Evolutionary conservation across 2,797 vertebrate genomes (phyloP).

Genomic region (Choloepus didactylus): DNA sequence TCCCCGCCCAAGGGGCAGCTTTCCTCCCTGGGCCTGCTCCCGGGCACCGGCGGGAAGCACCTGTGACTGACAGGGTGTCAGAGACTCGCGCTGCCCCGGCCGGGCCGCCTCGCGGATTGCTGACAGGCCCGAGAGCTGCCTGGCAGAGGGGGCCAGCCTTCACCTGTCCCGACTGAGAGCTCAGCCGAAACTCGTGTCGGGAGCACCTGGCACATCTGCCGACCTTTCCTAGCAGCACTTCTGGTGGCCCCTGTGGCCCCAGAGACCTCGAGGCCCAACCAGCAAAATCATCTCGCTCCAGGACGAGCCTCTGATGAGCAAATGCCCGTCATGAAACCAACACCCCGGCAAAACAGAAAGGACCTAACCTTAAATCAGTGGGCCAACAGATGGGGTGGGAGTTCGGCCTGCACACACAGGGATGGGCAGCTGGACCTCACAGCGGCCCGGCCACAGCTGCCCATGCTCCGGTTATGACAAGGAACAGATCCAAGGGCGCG

Average conservation of each 20-base stretch:
- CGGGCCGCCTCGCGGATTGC: not conserved
- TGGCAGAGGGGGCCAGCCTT: not conserved
- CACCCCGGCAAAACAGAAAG: too few species aligned
- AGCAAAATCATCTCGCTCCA: rapidly evolving
- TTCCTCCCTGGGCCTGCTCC: not conserved
- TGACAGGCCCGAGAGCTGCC: not conserved
- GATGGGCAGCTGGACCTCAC: too few species aligned
- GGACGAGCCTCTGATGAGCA: not conserved
- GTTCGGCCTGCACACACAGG: too few species aligned
- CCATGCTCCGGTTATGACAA: too few species aligned
- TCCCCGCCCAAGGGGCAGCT: not conserved
- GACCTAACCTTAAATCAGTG: too few species aligned
- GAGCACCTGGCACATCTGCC: rapidly evolving
- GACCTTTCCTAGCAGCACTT: not conserved
- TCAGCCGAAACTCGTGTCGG: too few species aligned
- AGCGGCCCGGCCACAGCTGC: too few species aligned
- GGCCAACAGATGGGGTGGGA: too few species aligned
- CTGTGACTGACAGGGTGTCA: slow-evolving; percentile 63
- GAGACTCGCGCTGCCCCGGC: not conserved
- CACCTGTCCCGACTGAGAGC: not conserved
- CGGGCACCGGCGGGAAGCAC: not conserved
- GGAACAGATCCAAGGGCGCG: too few species aligned
- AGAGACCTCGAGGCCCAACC: rapidly evolving
- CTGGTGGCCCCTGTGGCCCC: not conserved
- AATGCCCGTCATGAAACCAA: too few species aligned